These are phyloP conservation scores for Micoletzkya japonica DNA, from an alignment of 2,888 invertebrate species.

Conservation along the genomic window DNA sequence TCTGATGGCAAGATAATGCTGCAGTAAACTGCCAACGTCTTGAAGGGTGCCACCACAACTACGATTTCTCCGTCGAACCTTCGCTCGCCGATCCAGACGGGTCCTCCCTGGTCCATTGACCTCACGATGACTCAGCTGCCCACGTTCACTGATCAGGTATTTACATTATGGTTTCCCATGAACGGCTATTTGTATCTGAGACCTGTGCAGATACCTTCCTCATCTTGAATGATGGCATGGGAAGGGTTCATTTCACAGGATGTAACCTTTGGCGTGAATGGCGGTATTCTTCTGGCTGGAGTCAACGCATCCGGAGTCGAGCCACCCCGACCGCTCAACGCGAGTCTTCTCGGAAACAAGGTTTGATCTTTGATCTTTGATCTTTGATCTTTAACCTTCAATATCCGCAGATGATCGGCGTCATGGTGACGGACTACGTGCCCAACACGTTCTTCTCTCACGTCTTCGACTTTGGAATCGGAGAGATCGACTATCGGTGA, in stretches of 20 bases:
- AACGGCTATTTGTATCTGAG: too few relatives aligned
- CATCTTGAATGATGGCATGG: background rate
- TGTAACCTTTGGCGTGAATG: conserved; percentile 59
- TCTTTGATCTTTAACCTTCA: background rate
- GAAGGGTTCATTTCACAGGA: conserved; percentile 41
- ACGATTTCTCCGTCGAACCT: conserved; percentile 10
- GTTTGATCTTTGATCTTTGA: conserved; percentile 5
- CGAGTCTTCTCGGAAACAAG: conserved; percentile 38
- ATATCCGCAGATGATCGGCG: conserved; percentile 56
- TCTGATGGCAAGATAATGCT: too few relatives aligned
- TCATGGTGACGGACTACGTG: conserved; percentile 57
- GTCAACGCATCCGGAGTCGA: conserved; percentile 38
- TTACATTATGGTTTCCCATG: too few relatives aligned
- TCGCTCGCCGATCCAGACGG: conserved; percentile 22
- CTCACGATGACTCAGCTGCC: conserved; percentile 57
- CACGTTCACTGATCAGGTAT: conserved; percentile 50
- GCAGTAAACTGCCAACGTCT: too few relatives aligned
- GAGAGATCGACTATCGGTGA: conserved; percentile 41
- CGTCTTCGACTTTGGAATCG: conserved; percentile 52
- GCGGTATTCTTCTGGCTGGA: conserved; percentile 55
- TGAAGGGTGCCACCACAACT: conserved; percentile 8
- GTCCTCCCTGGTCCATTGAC: conserved; percentile 51
- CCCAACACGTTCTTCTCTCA: conserved; percentile 60
- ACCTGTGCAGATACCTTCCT: background rate
- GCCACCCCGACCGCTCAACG: conserved; percentile 31